phyloP scores from a whole-genome alignment of 2,888 invertebrate species.

The Plebejus anna region DNA sequence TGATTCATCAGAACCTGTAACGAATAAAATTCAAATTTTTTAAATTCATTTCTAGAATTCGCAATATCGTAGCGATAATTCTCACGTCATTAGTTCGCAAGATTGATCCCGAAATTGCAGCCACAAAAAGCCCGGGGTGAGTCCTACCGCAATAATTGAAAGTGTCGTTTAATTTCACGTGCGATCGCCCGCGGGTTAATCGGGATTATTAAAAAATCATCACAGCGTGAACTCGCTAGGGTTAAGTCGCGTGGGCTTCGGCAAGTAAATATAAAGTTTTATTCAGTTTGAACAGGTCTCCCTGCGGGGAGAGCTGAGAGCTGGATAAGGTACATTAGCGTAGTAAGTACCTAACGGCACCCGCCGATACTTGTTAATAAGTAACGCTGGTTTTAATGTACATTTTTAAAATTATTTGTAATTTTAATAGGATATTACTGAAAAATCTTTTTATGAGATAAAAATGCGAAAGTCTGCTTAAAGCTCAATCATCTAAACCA shows the following conservation, averaged over 20 bases:
- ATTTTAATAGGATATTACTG: not conserved
- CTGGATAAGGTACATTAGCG: not conserved
- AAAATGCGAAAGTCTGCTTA: no score
- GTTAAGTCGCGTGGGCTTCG: slow-evolving; percentile 17
- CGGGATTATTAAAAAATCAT: slow-evolving; percentile 37
- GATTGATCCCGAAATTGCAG: slow-evolving; percentile 60
- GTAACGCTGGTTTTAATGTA: not conserved
- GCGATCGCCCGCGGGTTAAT: slow-evolving; percentile 44
- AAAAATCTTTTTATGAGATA: no score
- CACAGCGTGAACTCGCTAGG: slow-evolving; percentile 16
- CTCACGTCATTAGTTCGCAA: slow-evolving; percentile 70
- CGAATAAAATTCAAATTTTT: slow-evolving; percentile 33
- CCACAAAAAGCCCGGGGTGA: slow-evolving; percentile 49
- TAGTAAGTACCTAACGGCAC: not conserved
- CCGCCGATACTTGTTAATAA: not conserved
- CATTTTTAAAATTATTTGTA: not conserved
- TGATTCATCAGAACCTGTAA: not conserved
- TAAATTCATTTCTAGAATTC: slow-evolving; percentile 38
- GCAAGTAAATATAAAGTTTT: slow-evolving; percentile 14
- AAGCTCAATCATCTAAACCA: no score
- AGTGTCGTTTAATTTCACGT: slow-evolving; percentile 55
- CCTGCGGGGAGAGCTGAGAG: not conserved
- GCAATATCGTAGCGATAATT: slow-evolving; percentile 63
- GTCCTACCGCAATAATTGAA: slow-evolving; percentile 50
- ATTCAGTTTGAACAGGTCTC: not conserved